Evolutionary conservation across 1,140 invertebrate species (phyloP).

Genomic region (Tribolium castaneum): DNA sequence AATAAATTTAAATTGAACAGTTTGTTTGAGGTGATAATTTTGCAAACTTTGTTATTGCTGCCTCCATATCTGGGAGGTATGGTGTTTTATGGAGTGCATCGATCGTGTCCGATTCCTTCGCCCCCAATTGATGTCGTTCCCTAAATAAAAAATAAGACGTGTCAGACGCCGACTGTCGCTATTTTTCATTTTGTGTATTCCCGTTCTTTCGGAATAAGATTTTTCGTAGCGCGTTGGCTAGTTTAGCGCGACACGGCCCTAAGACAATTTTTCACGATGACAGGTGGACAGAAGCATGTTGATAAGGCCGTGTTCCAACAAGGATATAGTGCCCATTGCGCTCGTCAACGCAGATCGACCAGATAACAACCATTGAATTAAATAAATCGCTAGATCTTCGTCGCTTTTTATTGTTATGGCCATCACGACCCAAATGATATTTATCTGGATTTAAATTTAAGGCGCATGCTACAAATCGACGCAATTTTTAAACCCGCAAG

Average conservation of each 20-base stretch:
- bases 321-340: conserved; percentile 41
- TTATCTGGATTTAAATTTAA: conserved; percentile 30
- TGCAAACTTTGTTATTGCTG: neutral
- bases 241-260: conserved; percentile 30
- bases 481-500: neutral
- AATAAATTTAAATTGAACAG: too few relatives aligned
- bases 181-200: conserved; percentile 20
- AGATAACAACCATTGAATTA: conserved; percentile 41
- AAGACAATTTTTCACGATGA: conserved; percentile 42
- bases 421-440: conserved; percentile 28
- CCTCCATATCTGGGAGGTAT: neutral
- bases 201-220: conserved; percentile 22
- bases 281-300: conserved; percentile 43
- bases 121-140: neutral
- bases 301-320: conserved; percentile 42
- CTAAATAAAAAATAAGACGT: conserved; percentile 12
- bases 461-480: neutral
- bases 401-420: conserved; percentile 29
- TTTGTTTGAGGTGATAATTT: too few relatives aligned
- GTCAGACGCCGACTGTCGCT: conserved; percentile 8
- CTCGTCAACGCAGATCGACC: conserved; percentile 30
- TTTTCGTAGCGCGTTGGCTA: conserved; percentile 8
- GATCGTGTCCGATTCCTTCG: neutral
- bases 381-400: conserved; percentile 26
- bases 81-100: neutral